Percentiles rank a stretch among this genome's conserved stretches.
phyloP scores from a whole-genome alignment of 2,888 invertebrate species.

The Xylophagus ater region DNA sequence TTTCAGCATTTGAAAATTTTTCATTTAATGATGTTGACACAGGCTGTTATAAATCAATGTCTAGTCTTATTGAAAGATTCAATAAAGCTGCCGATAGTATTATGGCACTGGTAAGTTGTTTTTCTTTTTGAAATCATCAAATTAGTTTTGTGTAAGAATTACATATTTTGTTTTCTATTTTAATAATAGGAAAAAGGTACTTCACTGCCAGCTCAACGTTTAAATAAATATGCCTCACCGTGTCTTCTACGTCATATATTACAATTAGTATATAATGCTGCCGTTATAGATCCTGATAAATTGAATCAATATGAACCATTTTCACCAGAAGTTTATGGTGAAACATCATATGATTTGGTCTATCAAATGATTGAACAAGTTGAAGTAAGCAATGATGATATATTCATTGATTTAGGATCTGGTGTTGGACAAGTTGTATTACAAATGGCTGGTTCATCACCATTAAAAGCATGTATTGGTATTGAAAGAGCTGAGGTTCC shows the following conservation, averaged over 20 bases:
- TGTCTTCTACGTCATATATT: slow-evolving; percentile 87
- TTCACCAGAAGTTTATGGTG: slow-evolving; percentile 98
- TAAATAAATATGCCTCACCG: slow-evolving; percentile 73
- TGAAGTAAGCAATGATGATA: slow-evolving; percentile 82
- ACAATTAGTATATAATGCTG: slow-evolving; percentile 95
- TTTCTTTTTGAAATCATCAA: neutral
- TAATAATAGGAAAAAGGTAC: slow-evolving; percentile 83
- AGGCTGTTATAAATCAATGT: slow-evolving; percentile 87
- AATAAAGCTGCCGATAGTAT: slow-evolving; percentile 90
- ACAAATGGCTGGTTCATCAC: slow-evolving; percentile 94
- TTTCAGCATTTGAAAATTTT: slow-evolving; percentile 70
- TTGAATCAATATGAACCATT: slow-evolving; percentile 99
- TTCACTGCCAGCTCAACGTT: slow-evolving; percentile 70
- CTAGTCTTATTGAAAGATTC: slow-evolving; percentile 82
- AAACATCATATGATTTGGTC: slow-evolving; percentile 95
- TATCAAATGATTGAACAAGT: slow-evolving; percentile 98
- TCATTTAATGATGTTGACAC: slow-evolving; percentile 81
- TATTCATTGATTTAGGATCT: slow-evolving; percentile 96
- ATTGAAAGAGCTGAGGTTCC: slow-evolving; percentile 97
- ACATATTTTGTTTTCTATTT: slow-evolving; percentile 1
- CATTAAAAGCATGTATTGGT: slow-evolving; percentile 85
- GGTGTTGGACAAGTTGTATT: slow-evolving; percentile 98
- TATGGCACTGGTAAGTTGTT: slow-evolving; percentile 79
- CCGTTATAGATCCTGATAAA: slow-evolving; percentile 94
- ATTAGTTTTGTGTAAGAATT: neutral